These are phyloP conservation scores for Threskiornis aethiopicus DNA, from an alignment of 2,797 vertebrate species.

Conservation along the genomic window DNA sequence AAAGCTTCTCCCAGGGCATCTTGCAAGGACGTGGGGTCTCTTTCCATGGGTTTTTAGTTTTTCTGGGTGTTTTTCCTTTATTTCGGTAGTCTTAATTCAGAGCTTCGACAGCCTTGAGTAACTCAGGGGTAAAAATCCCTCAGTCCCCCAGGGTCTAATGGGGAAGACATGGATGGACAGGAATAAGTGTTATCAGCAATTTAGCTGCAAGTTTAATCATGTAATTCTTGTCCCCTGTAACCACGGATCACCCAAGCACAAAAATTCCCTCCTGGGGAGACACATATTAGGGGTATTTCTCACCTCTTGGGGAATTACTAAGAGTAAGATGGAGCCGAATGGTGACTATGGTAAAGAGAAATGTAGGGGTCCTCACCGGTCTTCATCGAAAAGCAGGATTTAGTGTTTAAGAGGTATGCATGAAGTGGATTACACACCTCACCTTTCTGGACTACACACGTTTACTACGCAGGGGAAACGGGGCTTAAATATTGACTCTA, in stretches of 20 bases:
- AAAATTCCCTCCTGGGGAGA: neutral
- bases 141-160: too few species aligned
- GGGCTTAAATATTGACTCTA: neutral
- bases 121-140: neutral
- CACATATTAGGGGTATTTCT: neutral
- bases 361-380: accelerated
- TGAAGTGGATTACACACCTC: neutral
- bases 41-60: neutral
- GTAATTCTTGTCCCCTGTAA: accelerated
- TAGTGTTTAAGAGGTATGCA: accelerated
- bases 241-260: accelerated
- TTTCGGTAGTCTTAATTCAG: neutral
- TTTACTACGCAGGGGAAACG: neutral
- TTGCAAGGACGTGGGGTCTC: neutral
- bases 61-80: neutral
- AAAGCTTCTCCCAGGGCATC: neutral
- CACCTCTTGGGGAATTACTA: neutral
- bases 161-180: neutral
- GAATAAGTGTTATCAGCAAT: neutral
- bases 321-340: neutral
- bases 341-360: neutral
- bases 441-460: neutral
- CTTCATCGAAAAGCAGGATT: neutral
- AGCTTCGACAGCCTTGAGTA: neutral
- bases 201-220: accelerated